phyloP scores from a whole-genome alignment of 2,797 vertebrate species.

The Myotis daubentonii region DNA sequence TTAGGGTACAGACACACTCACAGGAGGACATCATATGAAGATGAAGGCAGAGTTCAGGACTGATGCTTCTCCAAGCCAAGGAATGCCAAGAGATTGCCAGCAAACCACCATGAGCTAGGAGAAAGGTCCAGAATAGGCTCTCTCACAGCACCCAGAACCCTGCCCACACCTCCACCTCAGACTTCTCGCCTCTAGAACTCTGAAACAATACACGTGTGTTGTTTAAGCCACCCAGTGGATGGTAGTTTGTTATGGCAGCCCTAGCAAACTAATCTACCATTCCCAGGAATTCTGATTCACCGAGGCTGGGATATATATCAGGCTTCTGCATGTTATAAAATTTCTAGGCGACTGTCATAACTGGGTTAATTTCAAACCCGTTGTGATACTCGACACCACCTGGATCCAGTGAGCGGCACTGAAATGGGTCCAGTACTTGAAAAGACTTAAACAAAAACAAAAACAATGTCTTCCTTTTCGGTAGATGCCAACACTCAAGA shows the following conservation, averaged over 20 bases:
- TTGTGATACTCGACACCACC: background rate
- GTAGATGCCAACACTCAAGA: background rate
- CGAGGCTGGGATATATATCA: background rate
- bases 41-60: background rate
- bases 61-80: background rate
- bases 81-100: background rate
- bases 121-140: fast-evolving
- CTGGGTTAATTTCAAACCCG: background rate
- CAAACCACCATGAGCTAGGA: background rate
- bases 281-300: background rate
- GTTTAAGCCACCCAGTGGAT: background rate
- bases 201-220: background rate
- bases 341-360: background rate
- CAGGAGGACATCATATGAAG: fast-evolving
- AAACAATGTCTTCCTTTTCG: background rate
- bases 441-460: background rate
- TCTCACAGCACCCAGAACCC: background rate
- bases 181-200: background rate
- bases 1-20: background rate
- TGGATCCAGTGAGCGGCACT: background rate
- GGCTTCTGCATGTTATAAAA: background rate
- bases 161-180: background rate
- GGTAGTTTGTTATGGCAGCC: background rate
- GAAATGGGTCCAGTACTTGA: background rate
- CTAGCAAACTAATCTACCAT: background rate